Percentiles rank a stretch among this genome's conserved stretches.
phyloP scores from a whole-genome alignment of 2,797 vertebrate species.

The Argentina silus region DNA sequence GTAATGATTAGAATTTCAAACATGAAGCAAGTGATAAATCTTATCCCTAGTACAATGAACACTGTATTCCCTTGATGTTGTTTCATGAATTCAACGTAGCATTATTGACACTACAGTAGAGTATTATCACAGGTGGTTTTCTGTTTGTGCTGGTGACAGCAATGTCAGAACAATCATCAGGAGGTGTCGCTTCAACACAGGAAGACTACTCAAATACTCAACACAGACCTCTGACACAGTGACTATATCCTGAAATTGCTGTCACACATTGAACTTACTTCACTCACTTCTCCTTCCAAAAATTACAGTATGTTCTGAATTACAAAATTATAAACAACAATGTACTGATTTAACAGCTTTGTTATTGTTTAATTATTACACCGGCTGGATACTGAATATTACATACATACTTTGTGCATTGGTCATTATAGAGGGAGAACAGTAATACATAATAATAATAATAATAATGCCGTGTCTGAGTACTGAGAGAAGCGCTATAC shows the following conservation, averaged over 20 bases:
- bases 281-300: not conserved
- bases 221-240: not conserved
- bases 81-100: no score
- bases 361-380: slow-evolving; percentile 31
- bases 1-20: not conserved
- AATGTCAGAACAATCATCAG: not conserved
- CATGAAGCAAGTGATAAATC: not conserved
- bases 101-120: not conserved
- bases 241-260: not conserved
- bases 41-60: not conserved
- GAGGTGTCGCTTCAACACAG: not conserved
- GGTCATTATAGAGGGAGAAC: slow-evolving; percentile 35
- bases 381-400: slow-evolving; percentile 34
- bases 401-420: slow-evolving; percentile 26
- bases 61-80: not conserved
- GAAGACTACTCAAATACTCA: not conserved
- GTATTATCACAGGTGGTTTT: not conserved
- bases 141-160: not conserved
- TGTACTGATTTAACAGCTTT: slow-evolving; percentile 10
- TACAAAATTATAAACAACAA: not conserved
- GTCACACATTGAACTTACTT: not conserved
- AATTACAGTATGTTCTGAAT: not conserved
- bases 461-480: no score
- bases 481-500: no score
- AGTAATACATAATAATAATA: slow-evolving; percentile 30